These are phyloP conservation scores for Dendroctonus valens DNA, from an alignment of 1,140 invertebrate species.

Conservation along the genomic window DNA sequence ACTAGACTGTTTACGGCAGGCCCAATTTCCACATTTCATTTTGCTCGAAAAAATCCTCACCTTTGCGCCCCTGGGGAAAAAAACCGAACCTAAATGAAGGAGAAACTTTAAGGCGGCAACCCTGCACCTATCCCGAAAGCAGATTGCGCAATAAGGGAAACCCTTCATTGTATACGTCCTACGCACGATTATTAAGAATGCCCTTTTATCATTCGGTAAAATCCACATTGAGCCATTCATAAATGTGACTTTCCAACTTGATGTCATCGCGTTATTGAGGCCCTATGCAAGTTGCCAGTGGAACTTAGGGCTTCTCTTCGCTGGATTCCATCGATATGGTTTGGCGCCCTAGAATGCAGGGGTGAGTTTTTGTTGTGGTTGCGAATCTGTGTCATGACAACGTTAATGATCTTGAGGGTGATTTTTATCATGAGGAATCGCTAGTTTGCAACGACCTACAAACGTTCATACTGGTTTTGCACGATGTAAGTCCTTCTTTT, in stretches of 20 bases:
- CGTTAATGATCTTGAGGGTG: no score
- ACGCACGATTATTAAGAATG: conserved; percentile 29
- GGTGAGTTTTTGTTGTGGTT: conserved; percentile 34
- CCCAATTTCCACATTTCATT: not conserved
- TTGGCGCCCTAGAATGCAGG: conserved; percentile 22
- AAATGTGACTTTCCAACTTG: no score
- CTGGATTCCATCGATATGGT: conserved; percentile 14
- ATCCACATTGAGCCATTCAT: not conserved
- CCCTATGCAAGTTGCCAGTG: not conserved
- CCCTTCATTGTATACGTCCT: conserved; percentile 16
- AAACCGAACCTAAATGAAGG: no score
- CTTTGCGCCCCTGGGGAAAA: no score
- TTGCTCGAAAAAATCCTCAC: not conserved
- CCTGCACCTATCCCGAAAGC: no score
- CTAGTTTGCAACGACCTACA: no score
- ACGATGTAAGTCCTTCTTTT: no score
- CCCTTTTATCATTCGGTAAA: conserved; percentile 24
- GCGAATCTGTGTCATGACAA: conserved; percentile 17
- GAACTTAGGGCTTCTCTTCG: not conserved
- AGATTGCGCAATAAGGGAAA: conserved; percentile 27
- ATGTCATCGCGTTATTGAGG: no score
- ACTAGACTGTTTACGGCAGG: not conserved
- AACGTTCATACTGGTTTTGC: no score
- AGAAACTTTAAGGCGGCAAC: no score
- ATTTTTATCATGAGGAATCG: no score